These are phyloP conservation scores for Apolygus lucorum DNA, from an alignment of 1,140 invertebrate species.

Conservation along the genomic window DNA sequence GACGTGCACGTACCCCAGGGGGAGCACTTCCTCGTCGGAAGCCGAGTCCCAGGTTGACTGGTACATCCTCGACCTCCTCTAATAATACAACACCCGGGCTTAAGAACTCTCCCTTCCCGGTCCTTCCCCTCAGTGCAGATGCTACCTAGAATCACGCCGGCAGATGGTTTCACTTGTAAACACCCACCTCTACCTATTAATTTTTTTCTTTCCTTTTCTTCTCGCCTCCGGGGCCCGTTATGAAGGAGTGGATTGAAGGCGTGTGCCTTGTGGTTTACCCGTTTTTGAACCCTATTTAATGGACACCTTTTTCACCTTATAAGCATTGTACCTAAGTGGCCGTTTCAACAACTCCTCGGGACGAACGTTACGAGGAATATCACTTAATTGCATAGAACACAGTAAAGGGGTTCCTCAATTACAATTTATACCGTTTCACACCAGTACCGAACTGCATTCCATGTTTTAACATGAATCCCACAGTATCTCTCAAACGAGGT, in stretches of 20 bases:
- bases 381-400: background rate
- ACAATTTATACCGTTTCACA: too few species aligned
- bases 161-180: conserved; percentile 16
- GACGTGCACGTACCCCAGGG: background rate
- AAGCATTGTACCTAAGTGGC: background rate
- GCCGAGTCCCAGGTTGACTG: background rate
- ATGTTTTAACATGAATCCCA: too few species aligned
- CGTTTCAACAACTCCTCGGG: background rate
- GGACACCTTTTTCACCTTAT: background rate
- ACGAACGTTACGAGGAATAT: background rate
- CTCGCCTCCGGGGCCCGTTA: conserved; percentile 1
- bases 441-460: too few species aligned
- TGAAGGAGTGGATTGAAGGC: conserved; percentile 4
- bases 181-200: conserved; percentile 15
- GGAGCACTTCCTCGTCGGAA: background rate
- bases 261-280: conserved; percentile 14
- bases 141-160: conserved; percentile 12
- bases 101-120: background rate
- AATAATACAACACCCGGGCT: conserved; percentile 14
- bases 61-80: background rate
- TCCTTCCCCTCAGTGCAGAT: background rate
- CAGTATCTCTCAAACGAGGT: too few species aligned
- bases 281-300: background rate
- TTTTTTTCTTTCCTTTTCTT: background rate
- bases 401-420: too few species aligned